A percentile compares a stretch with the other conserved stretches of the same genome.
Conservation (phyloP, 1,140 invertebrate genomes). For the Cydia amplana region DNA sequence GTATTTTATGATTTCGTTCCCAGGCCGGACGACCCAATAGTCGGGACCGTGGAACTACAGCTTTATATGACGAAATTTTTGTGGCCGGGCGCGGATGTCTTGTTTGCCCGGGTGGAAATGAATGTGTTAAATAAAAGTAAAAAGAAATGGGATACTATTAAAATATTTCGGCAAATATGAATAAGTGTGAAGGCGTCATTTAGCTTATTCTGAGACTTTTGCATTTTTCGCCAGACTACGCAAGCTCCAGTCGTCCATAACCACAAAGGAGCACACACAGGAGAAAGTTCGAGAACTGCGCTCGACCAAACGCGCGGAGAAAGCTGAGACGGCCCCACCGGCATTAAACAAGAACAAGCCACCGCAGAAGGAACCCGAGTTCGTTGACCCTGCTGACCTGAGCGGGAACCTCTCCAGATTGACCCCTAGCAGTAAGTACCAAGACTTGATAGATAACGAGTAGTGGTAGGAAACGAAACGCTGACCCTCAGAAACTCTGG, state of each 20-base stretch:
- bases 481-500: too few relatives aligned
- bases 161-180: too few relatives aligned
- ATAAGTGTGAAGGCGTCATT: too few relatives aligned
- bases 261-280: slow-evolving; percentile 45
- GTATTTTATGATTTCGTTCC: too few relatives aligned
- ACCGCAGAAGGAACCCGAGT: slow-evolving; percentile 56
- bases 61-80: too few relatives aligned
- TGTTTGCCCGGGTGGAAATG: too few relatives aligned
- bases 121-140: too few relatives aligned
- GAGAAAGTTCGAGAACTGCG: slow-evolving; percentile 43
- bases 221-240: slow-evolving; percentile 49
- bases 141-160: too few relatives aligned
- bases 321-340: slow-evolving; percentile 49
- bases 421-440: slow-evolving; percentile 46
- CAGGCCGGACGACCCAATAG: too few relatives aligned
- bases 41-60: too few relatives aligned
- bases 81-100: too few relatives aligned
- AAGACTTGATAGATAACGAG: not conserved
- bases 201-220: not conserved
- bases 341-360: slow-evolving; percentile 59
- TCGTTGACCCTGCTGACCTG: slow-evolving; percentile 56
- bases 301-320: slow-evolving; percentile 36
- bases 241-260: slow-evolving; percentile 56
- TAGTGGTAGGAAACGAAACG: too few relatives aligned
- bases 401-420: slow-evolving; percentile 66